Conservation (phyloP, 1,140 invertebrate genomes). For the Nilaparvata lugens region DNA sequence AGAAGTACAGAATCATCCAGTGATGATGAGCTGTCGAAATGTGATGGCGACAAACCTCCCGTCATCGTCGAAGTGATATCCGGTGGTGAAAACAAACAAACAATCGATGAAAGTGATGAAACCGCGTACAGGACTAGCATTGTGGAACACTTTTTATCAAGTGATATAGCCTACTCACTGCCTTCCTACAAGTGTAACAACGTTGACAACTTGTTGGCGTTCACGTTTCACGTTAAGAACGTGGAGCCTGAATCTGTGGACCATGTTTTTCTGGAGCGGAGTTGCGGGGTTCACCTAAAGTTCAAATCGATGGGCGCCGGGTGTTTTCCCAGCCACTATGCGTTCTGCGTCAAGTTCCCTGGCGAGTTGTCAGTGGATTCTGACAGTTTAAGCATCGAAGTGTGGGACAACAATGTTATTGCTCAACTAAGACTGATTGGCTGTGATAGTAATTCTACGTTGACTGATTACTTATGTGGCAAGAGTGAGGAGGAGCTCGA, state of each 20-base stretch:
- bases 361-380: conserved; percentile 38
- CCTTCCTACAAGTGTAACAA: conserved; percentile 63
- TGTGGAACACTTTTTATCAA: conserved; percentile 36
- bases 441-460: background rate
- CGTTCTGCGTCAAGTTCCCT: conserved; percentile 56
- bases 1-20: conserved; percentile 6
- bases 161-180: conserved; percentile 48
- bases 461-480: conserved; percentile 46
- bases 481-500: conserved; percentile 36
- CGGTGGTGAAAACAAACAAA: background rate
- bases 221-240: conserved; percentile 74
- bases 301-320: conserved; percentile 67
- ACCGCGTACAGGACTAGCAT: conserved; percentile 33
- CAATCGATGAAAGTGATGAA: conserved; percentile 29
- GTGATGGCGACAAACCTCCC: conserved; percentile 18
- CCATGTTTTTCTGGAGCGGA: conserved; percentile 40
- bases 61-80: conserved; percentile 1
- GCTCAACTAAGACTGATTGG: conserved; percentile 38
- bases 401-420: conserved; percentile 75
- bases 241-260: conserved; percentile 60
- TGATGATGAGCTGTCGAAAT: conserved; percentile 2
- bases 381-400: conserved; percentile 48
- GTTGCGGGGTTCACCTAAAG: conserved; percentile 51
- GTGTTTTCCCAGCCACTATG: conserved; percentile 69
- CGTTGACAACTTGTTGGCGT: conserved; percentile 58